Evolutionary conservation across 2,888 invertebrate genomes (phyloP).

Genomic region (Tenodera sinensis): DNA sequence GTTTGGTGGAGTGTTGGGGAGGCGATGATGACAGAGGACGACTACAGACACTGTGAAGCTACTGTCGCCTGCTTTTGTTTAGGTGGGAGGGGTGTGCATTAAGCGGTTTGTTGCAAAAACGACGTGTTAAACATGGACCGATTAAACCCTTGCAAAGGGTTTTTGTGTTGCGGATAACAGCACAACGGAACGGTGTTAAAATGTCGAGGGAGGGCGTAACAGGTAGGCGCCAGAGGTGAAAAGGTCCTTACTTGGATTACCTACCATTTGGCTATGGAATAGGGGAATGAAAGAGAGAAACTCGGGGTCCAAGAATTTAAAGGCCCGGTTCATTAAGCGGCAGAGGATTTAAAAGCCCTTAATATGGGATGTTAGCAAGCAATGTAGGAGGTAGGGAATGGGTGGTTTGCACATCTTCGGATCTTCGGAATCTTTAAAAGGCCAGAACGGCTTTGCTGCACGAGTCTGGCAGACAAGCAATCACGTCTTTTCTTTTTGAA

Average conservation of each 20-base stretch:
- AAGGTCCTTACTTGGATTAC: neutral
- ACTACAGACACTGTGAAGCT: neutral
- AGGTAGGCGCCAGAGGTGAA: neutral
- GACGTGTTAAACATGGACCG: neutral
- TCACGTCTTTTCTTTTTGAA: neutral
- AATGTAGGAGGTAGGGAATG: neutral
- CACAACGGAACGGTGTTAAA: neutral
- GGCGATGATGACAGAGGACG: neutral
- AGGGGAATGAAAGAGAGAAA: neutral
- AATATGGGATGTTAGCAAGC: neutral
- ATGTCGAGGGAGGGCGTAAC: neutral
- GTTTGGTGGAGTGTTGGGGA: conserved; percentile 27
- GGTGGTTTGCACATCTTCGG: neutral
- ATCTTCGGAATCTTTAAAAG: neutral
- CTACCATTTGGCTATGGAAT: neutral
- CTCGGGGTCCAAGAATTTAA: neutral
- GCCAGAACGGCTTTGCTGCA: neutral
- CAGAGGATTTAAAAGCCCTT: neutral
- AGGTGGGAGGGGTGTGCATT: neutral
- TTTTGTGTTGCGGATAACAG: conserved; percentile 36
- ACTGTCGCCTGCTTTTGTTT: neutral
- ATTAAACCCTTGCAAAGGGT: conserved; percentile 7
- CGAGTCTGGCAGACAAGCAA: neutral
- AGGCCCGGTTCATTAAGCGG: neutral
- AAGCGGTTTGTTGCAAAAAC: neutral